Evolutionary conservation across 2,888 invertebrate genomes (phyloP), one percentile per base, ranked within the genome.

Genomic region (Myopa tessellatipennis): DNA sequence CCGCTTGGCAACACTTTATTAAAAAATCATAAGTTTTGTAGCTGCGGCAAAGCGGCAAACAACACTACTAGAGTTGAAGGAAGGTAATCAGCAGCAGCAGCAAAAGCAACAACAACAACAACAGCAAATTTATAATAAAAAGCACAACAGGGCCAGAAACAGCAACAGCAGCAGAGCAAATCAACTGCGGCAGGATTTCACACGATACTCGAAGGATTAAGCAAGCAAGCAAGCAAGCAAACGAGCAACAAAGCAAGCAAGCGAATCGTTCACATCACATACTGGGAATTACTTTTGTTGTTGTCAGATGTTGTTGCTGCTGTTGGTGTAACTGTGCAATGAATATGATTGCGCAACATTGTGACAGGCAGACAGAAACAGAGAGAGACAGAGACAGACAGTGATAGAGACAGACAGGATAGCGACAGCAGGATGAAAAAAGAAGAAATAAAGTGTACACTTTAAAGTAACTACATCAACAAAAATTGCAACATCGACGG

Each of bases 1-100:
- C 80, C 77, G 78, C 78, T 78, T 76, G 75, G 80, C 77, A 80
- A 77, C 80, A 80, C 80, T 80, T 80, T 80, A 78, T 80, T 80
- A 80, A 80, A 80, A 80, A 80, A 78, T 80, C 78, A 80, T 78
- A 78, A 80, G 76, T 77, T 77, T 73, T 77, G 72, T 74, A 65
- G 72, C 52, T 77, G 68, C 55, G 63, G 67, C 40, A 68, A 73
- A 55, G n/a, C 36, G n/a, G n/a, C 26, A 26, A 67, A 14, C 34
- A 67, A 67, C 38, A 67, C 4, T 38, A 38, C 34, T 38, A 61
- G 1, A 26, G 26, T 8, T 26, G 26, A 18, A 61, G 34, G 4
- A 34, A 34, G 58, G 58, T n/a, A 58, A 40, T 36, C 68, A 52
- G n/a, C 52, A 63, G n/a, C 60, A 68, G 40, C 40, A 69, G 26